Percentiles rank a stretch among this genome's conserved stretches.
These are phyloP conservation scores for Staurois parvus DNA, from an alignment of 2,797 vertebrate species.

Conservation along the genomic window DNA sequence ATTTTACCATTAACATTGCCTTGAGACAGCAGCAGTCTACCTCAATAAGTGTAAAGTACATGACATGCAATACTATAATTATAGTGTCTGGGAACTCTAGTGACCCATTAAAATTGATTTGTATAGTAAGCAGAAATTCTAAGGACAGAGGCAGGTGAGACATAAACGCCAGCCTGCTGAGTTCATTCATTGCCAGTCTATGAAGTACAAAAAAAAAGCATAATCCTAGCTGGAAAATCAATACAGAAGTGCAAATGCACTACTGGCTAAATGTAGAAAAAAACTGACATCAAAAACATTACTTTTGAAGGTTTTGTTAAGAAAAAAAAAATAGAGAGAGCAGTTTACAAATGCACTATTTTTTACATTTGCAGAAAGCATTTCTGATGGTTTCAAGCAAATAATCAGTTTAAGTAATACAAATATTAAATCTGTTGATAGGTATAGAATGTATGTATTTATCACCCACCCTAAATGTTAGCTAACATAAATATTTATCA, in stretches of 20 bases:
- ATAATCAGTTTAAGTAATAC: background rate
- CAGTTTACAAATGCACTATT: background rate
- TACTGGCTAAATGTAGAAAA: slow-evolving; percentile 2
- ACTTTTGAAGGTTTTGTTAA: background rate
- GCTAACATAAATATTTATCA: no score
- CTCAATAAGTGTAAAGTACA: slow-evolving; percentile 65
- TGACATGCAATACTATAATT: slow-evolving; percentile 80
- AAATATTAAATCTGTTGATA: background rate
- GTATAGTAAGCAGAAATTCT: slow-evolving; percentile 71
- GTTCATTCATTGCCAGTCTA: slow-evolving; percentile 57
- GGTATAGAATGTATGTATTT: no score
- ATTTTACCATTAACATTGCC: slow-evolving; percentile 66
- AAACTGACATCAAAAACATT: background rate
- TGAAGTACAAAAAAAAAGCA: slow-evolving; percentile 65
- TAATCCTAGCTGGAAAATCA: slow-evolving; percentile 58
- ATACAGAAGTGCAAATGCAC: slow-evolving; percentile 40
- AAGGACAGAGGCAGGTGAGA: slow-evolving; percentile 77
- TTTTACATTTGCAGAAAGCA: background rate
- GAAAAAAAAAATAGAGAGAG: background rate
- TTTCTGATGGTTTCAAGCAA: background rate
- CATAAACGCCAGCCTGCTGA: slow-evolving; percentile 64
- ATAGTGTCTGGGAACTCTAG: slow-evolving; percentile 75
- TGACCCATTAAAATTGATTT: slow-evolving; percentile 76
- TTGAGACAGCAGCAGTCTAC: slow-evolving; percentile 73
- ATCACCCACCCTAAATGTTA: no score